phyloP scores from a whole-genome alignment of 1,140 invertebrate genomes.

The Cyphomyrmex costatus region DNA sequence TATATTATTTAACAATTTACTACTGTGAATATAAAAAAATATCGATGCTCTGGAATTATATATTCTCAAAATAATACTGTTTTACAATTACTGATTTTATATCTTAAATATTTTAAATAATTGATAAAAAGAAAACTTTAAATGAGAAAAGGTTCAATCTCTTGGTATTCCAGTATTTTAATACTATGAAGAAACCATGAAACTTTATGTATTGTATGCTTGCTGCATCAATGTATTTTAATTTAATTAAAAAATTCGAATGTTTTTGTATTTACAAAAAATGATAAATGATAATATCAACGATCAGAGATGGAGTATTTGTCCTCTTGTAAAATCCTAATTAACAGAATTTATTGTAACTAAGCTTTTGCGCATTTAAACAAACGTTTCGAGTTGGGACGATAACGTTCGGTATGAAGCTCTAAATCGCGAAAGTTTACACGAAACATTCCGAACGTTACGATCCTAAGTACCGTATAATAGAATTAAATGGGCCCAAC shows the following conservation, averaged over 20 bases:
- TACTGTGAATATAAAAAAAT: neutral
- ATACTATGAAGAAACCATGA: slow-evolving; percentile 9
- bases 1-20: slow-evolving; percentile 3
- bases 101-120: neutral
- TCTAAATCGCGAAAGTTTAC: slow-evolving; percentile 38
- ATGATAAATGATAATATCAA: slow-evolving; percentile 21
- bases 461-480: slow-evolving; percentile 25
- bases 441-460: slow-evolving; percentile 42
- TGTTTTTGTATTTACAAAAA: slow-evolving; percentile 16
- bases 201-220: slow-evolving; percentile 27
- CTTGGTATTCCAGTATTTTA: neutral
- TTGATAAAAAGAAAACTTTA: neutral
- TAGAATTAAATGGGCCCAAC: slow-evolving; percentile 36
- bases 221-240: slow-evolving; percentile 2
- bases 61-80: neutral
- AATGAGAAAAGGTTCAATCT: neutral
- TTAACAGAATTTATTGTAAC: slow-evolving; percentile 43
- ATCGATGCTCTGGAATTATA: too few relatives aligned
- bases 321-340: slow-evolving; percentile 10
- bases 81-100: neutral
- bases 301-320: neutral
- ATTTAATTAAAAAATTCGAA: slow-evolving; percentile 59
- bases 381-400: slow-evolving; percentile 8
- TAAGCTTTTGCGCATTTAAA: slow-evolving; percentile 19
- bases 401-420: neutral